Conservation (phyloP, 2,113 vertebrate species). For the Periophthalmus modestus region DNA sequence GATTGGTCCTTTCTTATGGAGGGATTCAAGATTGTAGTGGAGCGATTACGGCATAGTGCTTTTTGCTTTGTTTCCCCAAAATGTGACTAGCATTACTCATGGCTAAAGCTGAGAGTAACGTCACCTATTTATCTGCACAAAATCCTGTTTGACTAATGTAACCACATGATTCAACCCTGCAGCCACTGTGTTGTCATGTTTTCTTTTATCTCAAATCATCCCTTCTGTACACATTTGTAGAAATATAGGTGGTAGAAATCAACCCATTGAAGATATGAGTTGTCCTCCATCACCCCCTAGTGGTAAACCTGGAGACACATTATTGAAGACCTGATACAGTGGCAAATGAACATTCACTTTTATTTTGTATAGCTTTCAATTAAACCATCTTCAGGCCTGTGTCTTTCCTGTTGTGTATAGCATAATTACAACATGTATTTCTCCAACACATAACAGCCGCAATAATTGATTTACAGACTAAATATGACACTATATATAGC, state of each 20-base stretch:
- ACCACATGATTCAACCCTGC: neutral
- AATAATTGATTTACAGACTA: conserved; percentile 17
- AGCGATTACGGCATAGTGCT: neutral
- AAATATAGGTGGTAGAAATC: neutral
- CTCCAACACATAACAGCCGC: conserved; percentile 27
- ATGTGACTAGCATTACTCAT: neutral
- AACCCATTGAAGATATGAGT: neutral
- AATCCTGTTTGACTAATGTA: neutral
- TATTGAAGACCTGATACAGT: conserved; percentile 20
- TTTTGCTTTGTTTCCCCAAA: neutral
- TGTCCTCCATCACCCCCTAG: conserved; percentile 1
- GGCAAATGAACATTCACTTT: no score
- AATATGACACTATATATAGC: neutral
- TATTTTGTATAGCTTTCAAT: no score
- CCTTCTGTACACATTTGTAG: neutral
- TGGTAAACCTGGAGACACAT: neutral
- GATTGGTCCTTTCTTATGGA: conserved; percentile 1
- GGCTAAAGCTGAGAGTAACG: neutral
- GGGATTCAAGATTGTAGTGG: neutral
- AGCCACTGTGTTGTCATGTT: neutral
- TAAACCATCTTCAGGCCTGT: no score
- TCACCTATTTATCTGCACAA: neutral
- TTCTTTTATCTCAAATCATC: neutral
- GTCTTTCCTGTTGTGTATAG: no score
- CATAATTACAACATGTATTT: neutral